A percentile compares a stretch with the other conserved stretches of the same genome.
These are phyloP conservation scores for Microcaecilia unicolor DNA, from an alignment of 2,797 vertebrate species.

Conservation along the genomic window DNA sequence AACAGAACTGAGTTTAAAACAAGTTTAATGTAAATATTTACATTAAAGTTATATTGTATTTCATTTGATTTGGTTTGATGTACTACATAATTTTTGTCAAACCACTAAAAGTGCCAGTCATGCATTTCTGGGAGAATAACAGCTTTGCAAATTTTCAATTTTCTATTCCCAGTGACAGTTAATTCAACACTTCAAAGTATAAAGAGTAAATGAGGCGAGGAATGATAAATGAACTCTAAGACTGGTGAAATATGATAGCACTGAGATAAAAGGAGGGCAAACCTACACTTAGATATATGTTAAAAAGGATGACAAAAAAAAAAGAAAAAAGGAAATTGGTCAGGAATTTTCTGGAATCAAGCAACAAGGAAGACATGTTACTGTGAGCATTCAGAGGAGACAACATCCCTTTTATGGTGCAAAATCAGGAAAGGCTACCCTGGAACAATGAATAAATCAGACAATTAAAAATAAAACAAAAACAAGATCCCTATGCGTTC, in stretches of 20 bases:
- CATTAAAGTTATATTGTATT: conserved; percentile 10
- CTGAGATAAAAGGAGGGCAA: conserved; percentile 60
- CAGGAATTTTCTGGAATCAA: conserved; percentile 22
- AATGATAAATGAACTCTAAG: conserved; percentile 72
- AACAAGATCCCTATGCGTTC: neutral
- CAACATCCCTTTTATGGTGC: conserved; percentile 5
- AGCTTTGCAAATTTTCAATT: conserved; percentile 22
- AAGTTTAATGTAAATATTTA: conserved; percentile 8
- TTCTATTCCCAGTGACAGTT: conserved; percentile 52
- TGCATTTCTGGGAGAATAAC: conserved; percentile 14
- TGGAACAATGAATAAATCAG: conserved; percentile 14
- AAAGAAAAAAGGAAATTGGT: conserved; percentile 18
- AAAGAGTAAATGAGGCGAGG: conserved; percentile 67
- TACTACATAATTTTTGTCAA: conserved; percentile 13
- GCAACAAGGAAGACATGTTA: conserved; percentile 6
- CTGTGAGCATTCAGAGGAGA: neutral
- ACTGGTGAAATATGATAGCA: conserved; percentile 64
- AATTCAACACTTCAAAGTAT: conserved; percentile 73
- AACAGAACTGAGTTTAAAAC: conserved; percentile 1
- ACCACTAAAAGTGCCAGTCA: conserved; percentile 28
- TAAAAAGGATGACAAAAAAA: conserved; percentile 25
- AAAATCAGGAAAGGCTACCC: conserved; percentile 8
- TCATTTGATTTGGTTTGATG: conserved; percentile 8
- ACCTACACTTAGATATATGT: conserved; percentile 42
- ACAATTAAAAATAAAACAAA: neutral